Percentiles rank a stretch among this genome's conserved stretches.
These are phyloP conservation scores for Opisthocomus hoazin DNA, from an alignment of 2,113 vertebrate genomes.

Conservation along the genomic window DNA sequence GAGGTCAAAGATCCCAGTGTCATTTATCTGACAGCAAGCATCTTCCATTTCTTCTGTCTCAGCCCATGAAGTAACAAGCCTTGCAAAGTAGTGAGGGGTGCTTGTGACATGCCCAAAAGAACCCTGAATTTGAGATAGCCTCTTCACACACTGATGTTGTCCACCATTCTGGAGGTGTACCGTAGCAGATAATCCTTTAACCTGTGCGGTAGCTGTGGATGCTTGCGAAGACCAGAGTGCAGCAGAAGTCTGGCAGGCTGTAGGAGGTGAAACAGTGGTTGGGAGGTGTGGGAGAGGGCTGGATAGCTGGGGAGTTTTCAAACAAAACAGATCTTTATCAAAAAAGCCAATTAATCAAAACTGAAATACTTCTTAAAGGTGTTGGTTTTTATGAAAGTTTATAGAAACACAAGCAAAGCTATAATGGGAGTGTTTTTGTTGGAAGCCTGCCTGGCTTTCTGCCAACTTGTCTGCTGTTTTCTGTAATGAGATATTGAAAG, in stretches of 20 bases:
- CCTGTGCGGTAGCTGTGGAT: slow-evolving; percentile 4
- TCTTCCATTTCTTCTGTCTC: not conserved
- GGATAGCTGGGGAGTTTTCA: slow-evolving; percentile 46
- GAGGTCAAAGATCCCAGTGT: not conserved
- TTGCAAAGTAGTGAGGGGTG: not conserved
- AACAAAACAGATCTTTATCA: slow-evolving; percentile 60
- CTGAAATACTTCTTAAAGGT: slow-evolving; percentile 60
- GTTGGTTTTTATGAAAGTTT: slow-evolving; percentile 50
- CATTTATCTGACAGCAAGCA: not conserved
- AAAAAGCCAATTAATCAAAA: slow-evolving; percentile 52
- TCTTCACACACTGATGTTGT: not conserved
- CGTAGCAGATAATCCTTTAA: not conserved
- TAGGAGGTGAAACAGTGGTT: not conserved
- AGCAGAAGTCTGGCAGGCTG: not conserved
- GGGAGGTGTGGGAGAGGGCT: slow-evolving; percentile 26
- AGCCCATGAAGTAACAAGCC: not conserved
- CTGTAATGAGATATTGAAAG: slow-evolving; percentile 62
- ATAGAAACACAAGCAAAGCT: slow-evolving; percentile 55
- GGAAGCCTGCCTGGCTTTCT: slow-evolving; percentile 47
- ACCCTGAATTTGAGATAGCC: not conserved
- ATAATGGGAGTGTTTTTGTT: slow-evolving; percentile 59
- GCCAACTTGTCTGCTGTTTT: slow-evolving; percentile 55
- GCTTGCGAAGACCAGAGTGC: not conserved
- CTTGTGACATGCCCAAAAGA: not conserved
- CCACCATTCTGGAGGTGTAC: not conserved